Evolutionary conservation across 2,113 vertebrate species (phyloP), one percentile per base, ranked within the genome.

Genomic region (Callithrix jacchus): DNA sequence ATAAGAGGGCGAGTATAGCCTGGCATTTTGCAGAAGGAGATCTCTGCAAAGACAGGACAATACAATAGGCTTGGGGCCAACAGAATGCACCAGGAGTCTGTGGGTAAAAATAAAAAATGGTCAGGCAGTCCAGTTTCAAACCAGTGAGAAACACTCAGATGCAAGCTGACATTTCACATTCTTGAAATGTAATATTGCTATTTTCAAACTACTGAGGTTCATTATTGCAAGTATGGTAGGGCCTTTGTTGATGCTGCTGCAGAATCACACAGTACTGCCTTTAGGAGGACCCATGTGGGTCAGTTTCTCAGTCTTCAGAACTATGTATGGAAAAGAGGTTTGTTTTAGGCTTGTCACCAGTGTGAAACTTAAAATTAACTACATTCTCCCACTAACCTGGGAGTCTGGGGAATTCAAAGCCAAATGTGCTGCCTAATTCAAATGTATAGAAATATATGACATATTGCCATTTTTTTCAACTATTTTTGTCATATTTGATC

Each of bases 71-170:
- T 42, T 32, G 4, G 13, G 14, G 45, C 58, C 25, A 35, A 12
- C 30, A 4, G 25, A 18, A n/a, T 21, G 12, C 3, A 74, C 0
- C 7, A 0, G 23, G 2, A 32, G 16, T n/a, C n/a, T 25, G 13
- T 32, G 68, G 27, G 16, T 1, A 1, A 74, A 61, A 45, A 56
- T 32, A 25, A 5, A 40, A 12, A 66, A 8, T 6, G 8, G 7
- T 35, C 47, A 32, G 13, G 23, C 4, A 20, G 32, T 27, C 45
- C 6, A 7, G 12, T 27, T 70, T 71, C 37, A 61, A 80, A 27
- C 23, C 68, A 23, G 10, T 35, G 0, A 10, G 81, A 13, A 87
- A 68, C 10, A 3, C 6, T 2, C n/a, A 42, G 14, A 14, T 66
- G 86, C 1, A 9, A 73, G 10, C 10, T 83, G 68, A 76, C 12